These are phyloP conservation scores for Muscidifurax raptorellus DNA, from an alignment of 1,140 invertebrate species.

Conservation along the genomic window DNA sequence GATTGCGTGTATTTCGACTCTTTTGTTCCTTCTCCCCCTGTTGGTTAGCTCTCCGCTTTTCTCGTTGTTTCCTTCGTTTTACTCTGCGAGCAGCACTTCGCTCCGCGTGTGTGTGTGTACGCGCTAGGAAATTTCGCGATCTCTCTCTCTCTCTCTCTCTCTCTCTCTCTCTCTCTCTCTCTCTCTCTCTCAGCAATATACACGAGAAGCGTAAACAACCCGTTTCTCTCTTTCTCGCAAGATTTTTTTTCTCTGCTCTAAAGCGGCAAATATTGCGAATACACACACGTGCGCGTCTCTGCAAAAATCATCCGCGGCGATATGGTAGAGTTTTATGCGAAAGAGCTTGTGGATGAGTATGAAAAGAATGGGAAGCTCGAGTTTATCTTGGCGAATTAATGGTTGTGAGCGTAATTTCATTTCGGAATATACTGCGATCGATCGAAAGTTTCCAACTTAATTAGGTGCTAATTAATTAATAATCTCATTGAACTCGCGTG, in stretches of 20 bases:
- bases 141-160: neutral
- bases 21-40: neutral
- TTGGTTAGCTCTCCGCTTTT: neutral
- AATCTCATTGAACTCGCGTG: neutral
- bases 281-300: neutral
- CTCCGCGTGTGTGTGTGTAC: neutral
- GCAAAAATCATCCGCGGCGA: neutral
- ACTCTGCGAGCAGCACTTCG: neutral
- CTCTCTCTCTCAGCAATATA: neutral
- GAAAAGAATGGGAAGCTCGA: neutral
- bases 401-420: no score
- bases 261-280: neutral
- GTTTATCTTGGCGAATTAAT: neutral
- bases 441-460: neutral
- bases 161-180: no score
- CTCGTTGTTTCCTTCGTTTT: neutral
- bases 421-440: neutral
- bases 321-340: neutral
- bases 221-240: neutral
- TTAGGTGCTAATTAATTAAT: neutral
- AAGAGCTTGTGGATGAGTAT: neutral
- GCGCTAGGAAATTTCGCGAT: neutral
- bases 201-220: constrained; percentile 16
- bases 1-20: constrained; percentile 38
- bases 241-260: neutral